These are phyloP conservation scores for Spinibarbus caldwelli DNA, from an alignment of 2,797 vertebrate genomes.

Conservation along the genomic window DNA sequence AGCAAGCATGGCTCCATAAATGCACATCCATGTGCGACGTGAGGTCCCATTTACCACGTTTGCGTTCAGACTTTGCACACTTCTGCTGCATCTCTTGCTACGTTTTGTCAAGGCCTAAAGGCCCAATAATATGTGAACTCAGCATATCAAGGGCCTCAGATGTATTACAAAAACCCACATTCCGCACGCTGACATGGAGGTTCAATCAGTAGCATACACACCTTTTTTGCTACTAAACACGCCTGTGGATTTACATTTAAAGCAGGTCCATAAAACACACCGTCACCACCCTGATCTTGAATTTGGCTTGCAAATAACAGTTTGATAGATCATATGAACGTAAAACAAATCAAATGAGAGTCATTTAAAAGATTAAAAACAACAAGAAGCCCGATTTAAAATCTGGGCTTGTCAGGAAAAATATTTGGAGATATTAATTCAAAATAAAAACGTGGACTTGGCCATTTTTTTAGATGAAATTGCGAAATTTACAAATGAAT, in stretches of 20 bases:
- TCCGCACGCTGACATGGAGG: not conserved
- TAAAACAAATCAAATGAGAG: not conserved
- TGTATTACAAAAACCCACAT: constrained; percentile 1
- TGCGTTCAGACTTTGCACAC: constrained; percentile 3
- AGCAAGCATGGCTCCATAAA: constrained; percentile 61
- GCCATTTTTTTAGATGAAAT: constrained; percentile 43
- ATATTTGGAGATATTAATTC: not conserved
- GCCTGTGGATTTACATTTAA: not conserved
- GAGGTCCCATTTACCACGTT: not conserved
- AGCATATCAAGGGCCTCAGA: constrained; percentile 8
- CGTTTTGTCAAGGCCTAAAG: not conserved
- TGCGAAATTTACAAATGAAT: constrained; percentile 14
- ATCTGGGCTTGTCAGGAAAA: not conserved
- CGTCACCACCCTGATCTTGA: not conserved
- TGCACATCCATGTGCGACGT: constrained; percentile 53
- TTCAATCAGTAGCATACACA: not conserved
- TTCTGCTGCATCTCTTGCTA: constrained; percentile 7
- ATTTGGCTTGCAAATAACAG: not conserved
- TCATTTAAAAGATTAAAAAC: not conserved
- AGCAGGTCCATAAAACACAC: not conserved
- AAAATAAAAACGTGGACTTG: not conserved
- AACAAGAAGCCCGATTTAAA: not conserved
- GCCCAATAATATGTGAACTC: constrained; percentile 5
- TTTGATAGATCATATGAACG: not conserved
- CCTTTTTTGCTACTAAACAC: not conserved